A percentile compares a stretch with the other conserved stretches of the same genome.
phyloP scores from a whole-genome alignment of 2,797 vertebrate genomes.

The Scolopax rusticola region DNA sequence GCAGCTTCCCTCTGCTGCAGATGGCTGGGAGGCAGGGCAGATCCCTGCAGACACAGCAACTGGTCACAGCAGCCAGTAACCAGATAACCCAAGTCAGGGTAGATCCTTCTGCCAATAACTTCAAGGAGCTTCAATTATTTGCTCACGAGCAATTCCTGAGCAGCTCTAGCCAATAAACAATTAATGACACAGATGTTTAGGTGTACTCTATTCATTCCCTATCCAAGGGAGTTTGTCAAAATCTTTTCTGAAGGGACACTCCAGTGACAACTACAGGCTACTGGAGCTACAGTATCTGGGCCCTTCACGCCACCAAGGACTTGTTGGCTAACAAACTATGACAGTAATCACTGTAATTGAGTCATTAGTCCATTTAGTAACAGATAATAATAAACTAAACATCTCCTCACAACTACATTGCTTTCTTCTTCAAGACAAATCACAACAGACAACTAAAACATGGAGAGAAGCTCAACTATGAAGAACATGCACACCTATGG shows the following conservation, averaged over 20 bases:
- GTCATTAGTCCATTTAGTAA: not conserved
- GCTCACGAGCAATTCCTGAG: not conserved
- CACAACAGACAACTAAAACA: not conserved
- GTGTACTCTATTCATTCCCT: not conserved
- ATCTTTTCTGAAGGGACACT: not conserved
- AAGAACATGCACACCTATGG: not conserved
- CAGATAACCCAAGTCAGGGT: not conserved
- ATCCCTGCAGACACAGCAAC: rapidly evolving
- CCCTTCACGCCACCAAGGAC: not conserved
- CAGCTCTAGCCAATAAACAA: not conserved
- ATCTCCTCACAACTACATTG: not conserved
- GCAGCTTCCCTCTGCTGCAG: not conserved
- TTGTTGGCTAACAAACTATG: not conserved
- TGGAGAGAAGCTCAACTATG: not conserved
- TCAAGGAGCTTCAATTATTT: not conserved
- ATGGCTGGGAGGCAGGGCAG: not conserved
- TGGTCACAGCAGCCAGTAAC: rapidly evolving
- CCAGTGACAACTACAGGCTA: not conserved
- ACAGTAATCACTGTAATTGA: not conserved
- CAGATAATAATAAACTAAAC: not conserved
- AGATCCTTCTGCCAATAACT: not conserved
- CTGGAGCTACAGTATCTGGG: not conserved
- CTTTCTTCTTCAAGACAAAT: not conserved
- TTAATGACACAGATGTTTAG: not conserved
- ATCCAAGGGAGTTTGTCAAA: not conserved